phyloP scores from a whole-genome alignment of 2,113 vertebrate genomes.

The Siniperca chuatsi region DNA sequence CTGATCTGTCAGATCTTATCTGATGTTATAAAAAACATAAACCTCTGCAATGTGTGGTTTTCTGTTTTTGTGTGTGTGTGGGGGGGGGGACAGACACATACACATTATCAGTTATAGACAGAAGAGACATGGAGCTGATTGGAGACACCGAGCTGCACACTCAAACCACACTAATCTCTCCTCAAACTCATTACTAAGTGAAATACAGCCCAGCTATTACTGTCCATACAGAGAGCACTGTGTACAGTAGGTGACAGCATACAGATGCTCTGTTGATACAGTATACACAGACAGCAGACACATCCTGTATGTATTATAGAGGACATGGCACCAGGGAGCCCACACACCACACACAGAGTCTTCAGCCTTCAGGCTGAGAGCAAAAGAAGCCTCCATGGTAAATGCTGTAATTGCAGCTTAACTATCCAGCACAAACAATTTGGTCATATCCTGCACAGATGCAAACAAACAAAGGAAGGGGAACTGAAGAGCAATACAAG shows the following conservation, averaged over 20 bases:
- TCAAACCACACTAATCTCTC: constrained; percentile 44
- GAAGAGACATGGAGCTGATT: constrained; percentile 22
- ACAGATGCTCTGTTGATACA: constrained; percentile 62
- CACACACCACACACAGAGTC: constrained; percentile 50
- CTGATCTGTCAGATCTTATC: constrained; percentile 35
- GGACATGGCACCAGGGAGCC: constrained; percentile 67
- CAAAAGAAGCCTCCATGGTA: constrained; percentile 46
- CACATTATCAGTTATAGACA: constrained; percentile 38
- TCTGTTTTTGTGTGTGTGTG: not conserved
- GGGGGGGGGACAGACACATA: not conserved
- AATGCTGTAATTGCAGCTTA: constrained; percentile 57
- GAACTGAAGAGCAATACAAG: constrained; percentile 5
- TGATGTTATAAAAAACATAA: constrained; percentile 11
- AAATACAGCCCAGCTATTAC: constrained; percentile 48
- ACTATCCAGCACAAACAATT: constrained; percentile 57
- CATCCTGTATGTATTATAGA: constrained; percentile 64
- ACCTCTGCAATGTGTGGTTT: not conserved
- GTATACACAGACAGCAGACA: constrained; percentile 67
- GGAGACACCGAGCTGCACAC: constrained; percentile 4
- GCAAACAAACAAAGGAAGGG: constrained; percentile 61
- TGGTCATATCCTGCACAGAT: constrained; percentile 58
- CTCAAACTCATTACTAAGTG: constrained; percentile 53
- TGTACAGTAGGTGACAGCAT: constrained; percentile 59
- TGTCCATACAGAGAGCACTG: constrained; percentile 39
- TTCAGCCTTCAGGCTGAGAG: constrained; percentile 23